A percentile compares a stretch with the other conserved stretches of the same genome.
Conservation (phyloP, 2,113 vertebrate species). For the Chloebia gouldiae region DNA sequence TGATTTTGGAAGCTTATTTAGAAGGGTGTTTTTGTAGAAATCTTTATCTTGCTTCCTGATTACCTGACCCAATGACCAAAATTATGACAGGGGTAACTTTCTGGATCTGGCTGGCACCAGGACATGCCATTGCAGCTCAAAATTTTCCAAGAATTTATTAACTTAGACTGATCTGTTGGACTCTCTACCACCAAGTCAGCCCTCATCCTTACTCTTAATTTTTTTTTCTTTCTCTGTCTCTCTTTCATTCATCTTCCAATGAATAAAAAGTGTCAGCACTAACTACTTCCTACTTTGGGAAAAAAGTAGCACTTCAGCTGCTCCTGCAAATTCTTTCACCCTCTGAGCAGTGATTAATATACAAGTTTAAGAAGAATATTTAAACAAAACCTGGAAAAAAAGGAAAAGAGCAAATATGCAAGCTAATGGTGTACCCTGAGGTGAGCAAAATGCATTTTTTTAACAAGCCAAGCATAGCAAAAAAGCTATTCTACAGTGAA, state of each 20-base stretch:
- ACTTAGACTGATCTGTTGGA: neutral
- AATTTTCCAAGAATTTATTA: neutral
- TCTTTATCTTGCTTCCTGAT: neutral
- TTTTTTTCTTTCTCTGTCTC: neutral
- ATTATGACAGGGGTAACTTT: neutral
- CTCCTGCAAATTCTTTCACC: slow-evolving; percentile 47
- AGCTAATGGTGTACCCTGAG: slow-evolving; percentile 63
- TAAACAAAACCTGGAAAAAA: slow-evolving; percentile 62
- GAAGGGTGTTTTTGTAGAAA: neutral
- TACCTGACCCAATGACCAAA: neutral
- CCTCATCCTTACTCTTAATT: neutral
- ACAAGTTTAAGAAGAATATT: slow-evolving; percentile 65
- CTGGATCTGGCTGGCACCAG: neutral
- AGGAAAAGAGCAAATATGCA: slow-evolving; percentile 53
- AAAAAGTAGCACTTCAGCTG: slow-evolving; percentile 33
- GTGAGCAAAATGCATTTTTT: slow-evolving; percentile 61
- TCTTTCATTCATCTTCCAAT: neutral
- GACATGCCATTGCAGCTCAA: neutral
- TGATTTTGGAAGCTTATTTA: neutral
- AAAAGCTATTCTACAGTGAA: slow-evolving; percentile 63
- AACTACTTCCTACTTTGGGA: slow-evolving; percentile 20
- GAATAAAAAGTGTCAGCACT: neutral
- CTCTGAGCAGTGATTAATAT: slow-evolving; percentile 66
- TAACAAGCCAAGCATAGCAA: slow-evolving; percentile 60
- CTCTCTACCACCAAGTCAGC: neutral